Evolutionary conservation across 2,113 vertebrate genomes (phyloP).

Genomic region (Anguilla rostrata): DNA sequence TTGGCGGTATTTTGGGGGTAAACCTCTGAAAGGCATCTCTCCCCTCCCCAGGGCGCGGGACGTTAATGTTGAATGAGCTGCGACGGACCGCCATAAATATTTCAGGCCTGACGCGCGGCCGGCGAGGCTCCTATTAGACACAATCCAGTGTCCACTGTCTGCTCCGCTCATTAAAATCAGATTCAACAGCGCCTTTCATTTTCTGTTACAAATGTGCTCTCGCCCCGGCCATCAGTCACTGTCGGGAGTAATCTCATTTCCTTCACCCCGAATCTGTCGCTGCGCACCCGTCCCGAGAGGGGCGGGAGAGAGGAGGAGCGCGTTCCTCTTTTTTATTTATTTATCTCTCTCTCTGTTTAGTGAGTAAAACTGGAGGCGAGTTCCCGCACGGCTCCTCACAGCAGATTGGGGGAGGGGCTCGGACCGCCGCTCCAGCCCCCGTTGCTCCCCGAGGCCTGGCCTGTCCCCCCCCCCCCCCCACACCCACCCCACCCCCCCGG

Average conservation of each 20-base stretch:
- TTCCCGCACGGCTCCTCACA: not conserved
- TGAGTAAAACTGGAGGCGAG: not conserved
- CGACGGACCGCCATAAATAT: slow-evolving; percentile 49
- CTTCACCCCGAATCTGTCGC: slow-evolving; percentile 35
- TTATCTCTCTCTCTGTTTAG: not conserved
- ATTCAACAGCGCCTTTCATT: slow-evolving; percentile 56
- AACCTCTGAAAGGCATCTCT: slow-evolving; percentile 27
- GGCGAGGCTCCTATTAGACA: slow-evolving; percentile 37
- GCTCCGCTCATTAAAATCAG: slow-evolving; percentile 51
- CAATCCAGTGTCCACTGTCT: slow-evolving; percentile 41
- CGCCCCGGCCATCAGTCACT: slow-evolving; percentile 49
- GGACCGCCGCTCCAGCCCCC: not conserved
- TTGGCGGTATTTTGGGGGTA: not conserved
- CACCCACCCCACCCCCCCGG: not conserved
- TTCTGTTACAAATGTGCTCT: slow-evolving; percentile 53
- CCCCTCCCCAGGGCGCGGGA: slow-evolving; percentile 24
- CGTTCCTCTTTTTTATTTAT: slow-evolving; percentile 8
- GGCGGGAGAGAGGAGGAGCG: not conserved
- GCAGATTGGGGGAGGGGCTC: not conserved
- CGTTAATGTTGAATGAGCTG: slow-evolving; percentile 54
- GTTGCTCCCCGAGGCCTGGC: not conserved
- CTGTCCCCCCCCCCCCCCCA: too few relatives aligned
- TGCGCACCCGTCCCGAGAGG: slow-evolving; percentile 14
- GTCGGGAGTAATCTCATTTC: slow-evolving; percentile 54
- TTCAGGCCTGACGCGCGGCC: slow-evolving; percentile 42